A percentile compares a stretch with the other conserved stretches of the same genome.
phyloP scores from a whole-genome alignment of 2,888 invertebrate genomes.

The Neoscelio sp. region DNA sequence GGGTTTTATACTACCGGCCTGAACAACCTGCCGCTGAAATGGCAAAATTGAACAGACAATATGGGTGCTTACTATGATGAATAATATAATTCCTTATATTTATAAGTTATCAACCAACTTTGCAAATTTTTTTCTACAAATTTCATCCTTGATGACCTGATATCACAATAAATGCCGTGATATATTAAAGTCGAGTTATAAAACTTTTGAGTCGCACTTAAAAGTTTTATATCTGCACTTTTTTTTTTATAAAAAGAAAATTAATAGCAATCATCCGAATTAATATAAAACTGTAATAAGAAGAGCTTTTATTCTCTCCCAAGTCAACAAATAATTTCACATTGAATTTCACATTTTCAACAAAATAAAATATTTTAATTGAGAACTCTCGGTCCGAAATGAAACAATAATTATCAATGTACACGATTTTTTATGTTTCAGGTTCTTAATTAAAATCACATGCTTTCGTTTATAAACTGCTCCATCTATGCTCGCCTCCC shows the following conservation, averaged over 20 bases:
- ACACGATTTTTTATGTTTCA: conserved; percentile 18
- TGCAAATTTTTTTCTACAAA: too few relatives aligned
- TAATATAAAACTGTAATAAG: conserved; percentile 48
- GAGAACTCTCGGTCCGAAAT: too few relatives aligned
- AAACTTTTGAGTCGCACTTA: conserved; percentile 43
- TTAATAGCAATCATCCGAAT: conserved; percentile 55
- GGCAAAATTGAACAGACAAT: too few relatives aligned
- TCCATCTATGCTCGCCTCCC: background rate
- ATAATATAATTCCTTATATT: too few relatives aligned
- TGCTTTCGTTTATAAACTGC: background rate
- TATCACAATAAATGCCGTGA: conserved; percentile 34
- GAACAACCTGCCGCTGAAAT: too few relatives aligned
- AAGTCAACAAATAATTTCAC: conserved; percentile 26
- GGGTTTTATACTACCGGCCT: too few relatives aligned
- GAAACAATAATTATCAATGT: conserved; percentile 15
- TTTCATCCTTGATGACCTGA: too few relatives aligned
- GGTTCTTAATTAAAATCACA: conserved; percentile 28
- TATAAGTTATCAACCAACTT: too few relatives aligned
- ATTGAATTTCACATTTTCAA: background rate
- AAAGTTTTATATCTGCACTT: conserved; percentile 25
- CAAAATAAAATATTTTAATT: too few relatives aligned
- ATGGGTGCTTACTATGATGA: too few relatives aligned
- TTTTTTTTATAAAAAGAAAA: conserved; percentile 44
- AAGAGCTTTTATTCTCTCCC: conserved; percentile 29
- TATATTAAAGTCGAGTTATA: conserved; percentile 29